These are phyloP conservation scores for Phoenicopterus ruber DNA, from an alignment of 2,113 vertebrate species.

Conservation along the genomic window DNA sequence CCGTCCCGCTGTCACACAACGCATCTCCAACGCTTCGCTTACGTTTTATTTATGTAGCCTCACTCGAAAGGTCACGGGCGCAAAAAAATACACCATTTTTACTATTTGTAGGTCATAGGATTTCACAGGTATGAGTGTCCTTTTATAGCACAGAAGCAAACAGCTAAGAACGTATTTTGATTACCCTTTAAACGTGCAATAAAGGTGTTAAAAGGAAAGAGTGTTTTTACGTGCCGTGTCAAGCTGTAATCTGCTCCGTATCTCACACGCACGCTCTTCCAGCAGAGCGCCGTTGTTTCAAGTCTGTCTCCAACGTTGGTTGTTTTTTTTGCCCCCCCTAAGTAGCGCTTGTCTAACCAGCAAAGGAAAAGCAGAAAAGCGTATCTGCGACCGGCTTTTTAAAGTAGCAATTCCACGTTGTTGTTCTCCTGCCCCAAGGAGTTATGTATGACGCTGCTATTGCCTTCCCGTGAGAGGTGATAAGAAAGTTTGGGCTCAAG, in stretches of 20 bases:
- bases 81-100: neutral
- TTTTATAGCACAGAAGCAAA: slow-evolving; percentile 40
- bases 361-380: neutral
- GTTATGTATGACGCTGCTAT: neutral
- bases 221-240: slow-evolving; percentile 50
- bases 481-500: slow-evolving; percentile 8
- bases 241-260: slow-evolving; percentile 45
- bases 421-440: neutral
- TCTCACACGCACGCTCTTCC: slow-evolving; percentile 32
- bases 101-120: slow-evolving; percentile 20
- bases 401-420: neutral
- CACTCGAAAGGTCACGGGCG: neutral
- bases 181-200: slow-evolving; percentile 57
- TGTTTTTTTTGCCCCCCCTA: neutral
- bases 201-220: slow-evolving; percentile 66
- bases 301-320: neutral
- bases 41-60: neutral
- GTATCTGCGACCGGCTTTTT: neutral
- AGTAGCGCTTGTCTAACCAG: neutral
- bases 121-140: slow-evolving; percentile 53
- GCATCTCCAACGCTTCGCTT: neutral
- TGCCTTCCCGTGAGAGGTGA: neutral
- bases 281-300: slow-evolving; percentile 34
- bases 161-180: slow-evolving; percentile 32
- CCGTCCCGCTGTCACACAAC: neutral